Base-by-base conservation (phyloP, 2,797 vertebrate genomes). In the Malacoraja senta region DNA sequence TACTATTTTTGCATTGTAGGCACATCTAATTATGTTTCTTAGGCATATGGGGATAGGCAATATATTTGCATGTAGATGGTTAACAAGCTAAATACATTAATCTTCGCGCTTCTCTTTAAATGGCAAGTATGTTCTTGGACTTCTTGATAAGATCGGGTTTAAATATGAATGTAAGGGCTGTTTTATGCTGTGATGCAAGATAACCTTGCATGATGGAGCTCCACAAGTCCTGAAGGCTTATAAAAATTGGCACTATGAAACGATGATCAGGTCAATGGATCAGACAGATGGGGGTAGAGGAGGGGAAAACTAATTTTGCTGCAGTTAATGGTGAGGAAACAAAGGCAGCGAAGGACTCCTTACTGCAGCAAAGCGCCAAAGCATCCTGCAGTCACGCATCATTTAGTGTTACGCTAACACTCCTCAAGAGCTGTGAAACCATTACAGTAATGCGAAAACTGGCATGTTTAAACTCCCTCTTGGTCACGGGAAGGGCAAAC, bases 401-500 rank as follows among this genome's bases (percentile, higher is more conserved):
- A 97, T 98, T 98, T 97, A 97, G 96, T 95, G 94, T 94, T 95
- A 95, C 95, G 96, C 96, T 95, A 95, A 96, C 94, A 94, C 96
- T 97, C 96, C 95, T 97, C 97, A 96, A 96, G 97, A 96, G 96
- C 96, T 95, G 95, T 96, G 96, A 97, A 97, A 96, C 97, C 96
- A 96, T 96, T 96, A 97, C 96, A 96, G 95, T 96, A 96, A 97
- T 97, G 95, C 95, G 90, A 92, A 92, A 93, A 44, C 77, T 71
- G 63, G 93, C 93, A 95, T 94, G 96, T 95, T 95, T 96, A 95
- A 94, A 95, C 96, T 96, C 96, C 96, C 96, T 96, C 96, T 94
- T 96, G 97, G 96, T 97, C 96, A 96, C 94, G 95, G 96, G 97
- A 98, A 98, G 98, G 98, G 96, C 98, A 95, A 97, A 97, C 96